A percentile compares a stretch with the other conserved stretches of the same genome.
Conservation (phyloP, 2,888 invertebrate species). For the Erebia ligea region DNA sequence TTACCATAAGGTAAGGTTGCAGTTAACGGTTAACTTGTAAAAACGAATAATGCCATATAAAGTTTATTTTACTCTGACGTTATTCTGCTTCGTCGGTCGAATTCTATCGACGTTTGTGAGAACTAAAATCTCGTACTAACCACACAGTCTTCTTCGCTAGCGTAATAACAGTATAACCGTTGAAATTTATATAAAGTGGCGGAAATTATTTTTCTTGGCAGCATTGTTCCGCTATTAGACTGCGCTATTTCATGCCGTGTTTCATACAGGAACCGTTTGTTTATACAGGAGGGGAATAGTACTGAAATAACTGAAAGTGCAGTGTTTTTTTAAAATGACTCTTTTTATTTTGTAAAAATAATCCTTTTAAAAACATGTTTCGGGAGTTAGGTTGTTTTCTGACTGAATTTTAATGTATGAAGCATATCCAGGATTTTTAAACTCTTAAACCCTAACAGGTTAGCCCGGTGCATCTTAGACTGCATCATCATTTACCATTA, state of each 20-base stretch:
- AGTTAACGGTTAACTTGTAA: too few relatives aligned
- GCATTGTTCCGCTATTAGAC: conserved; percentile 31
- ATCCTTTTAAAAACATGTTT: neutral
- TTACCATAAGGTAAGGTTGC: too few relatives aligned
- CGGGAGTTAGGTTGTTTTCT: neutral
- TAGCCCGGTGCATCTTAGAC: too few relatives aligned
- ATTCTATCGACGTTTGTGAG: too few relatives aligned
- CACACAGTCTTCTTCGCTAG: conserved; percentile 33
- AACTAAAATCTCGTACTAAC: too few relatives aligned
- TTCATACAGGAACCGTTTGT: conserved; percentile 19
- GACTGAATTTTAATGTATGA: neutral
- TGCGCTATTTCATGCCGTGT: conserved; percentile 33
- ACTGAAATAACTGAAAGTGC: conserved; percentile 4
- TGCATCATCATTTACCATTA: too few relatives aligned
- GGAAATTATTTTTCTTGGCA: conserved; percentile 44
- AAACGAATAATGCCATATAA: too few relatives aligned
- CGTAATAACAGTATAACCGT: conserved; percentile 42
- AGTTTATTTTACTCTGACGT: too few relatives aligned
- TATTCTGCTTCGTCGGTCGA: too few relatives aligned
- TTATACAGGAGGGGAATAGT: conserved; percentile 9
- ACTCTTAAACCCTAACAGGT: too few relatives aligned
- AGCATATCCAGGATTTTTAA: too few relatives aligned
- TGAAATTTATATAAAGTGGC: conserved; percentile 42
- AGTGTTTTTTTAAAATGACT: conserved; percentile 8
- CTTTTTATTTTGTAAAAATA: conserved; percentile 9